These are phyloP conservation scores for Ligdia adustata DNA, from an alignment of 2,888 invertebrate genomes.

Conservation along the genomic window DNA sequence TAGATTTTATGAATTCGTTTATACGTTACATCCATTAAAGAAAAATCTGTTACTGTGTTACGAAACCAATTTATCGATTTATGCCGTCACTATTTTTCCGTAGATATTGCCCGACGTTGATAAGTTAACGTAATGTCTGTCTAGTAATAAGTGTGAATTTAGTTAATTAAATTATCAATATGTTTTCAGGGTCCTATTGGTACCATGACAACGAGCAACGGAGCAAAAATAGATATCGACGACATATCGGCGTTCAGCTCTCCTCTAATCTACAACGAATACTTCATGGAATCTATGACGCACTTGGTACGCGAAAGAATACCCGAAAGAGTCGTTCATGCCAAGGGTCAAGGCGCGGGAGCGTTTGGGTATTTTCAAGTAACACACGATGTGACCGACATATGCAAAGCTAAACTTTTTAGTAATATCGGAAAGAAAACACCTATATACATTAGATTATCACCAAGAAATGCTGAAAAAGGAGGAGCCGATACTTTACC, in stretches of 20 bases:
- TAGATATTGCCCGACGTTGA: too few species aligned
- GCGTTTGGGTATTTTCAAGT: slow-evolving; percentile 94
- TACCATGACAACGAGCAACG: slow-evolving; percentile 81
- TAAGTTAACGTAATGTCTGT: too few species aligned
- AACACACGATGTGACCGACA: slow-evolving; percentile 90
- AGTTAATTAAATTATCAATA: too few species aligned
- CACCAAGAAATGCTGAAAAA: slow-evolving; percentile 91
- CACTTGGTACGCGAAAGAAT: slow-evolving; percentile 96
- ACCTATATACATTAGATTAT: slow-evolving; percentile 89
- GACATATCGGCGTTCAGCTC: slow-evolving; percentile 90
- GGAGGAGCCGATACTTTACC: slow-evolving; percentile 94
- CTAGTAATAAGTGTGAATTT: too few species aligned
- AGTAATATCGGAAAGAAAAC: slow-evolving; percentile 89
- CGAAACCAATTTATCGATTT: too few species aligned
- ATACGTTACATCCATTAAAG: too few species aligned
- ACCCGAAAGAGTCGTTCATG: slow-evolving; percentile 96
- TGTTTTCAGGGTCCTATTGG: slow-evolving; percentile 15
- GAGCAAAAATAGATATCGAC: slow-evolving; percentile 90
- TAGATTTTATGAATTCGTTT: too few species aligned
- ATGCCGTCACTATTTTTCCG: too few species aligned
- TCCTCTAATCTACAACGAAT: slow-evolving; percentile 90
- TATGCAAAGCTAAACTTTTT: slow-evolving; percentile 90
- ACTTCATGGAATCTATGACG: slow-evolving; percentile 88
- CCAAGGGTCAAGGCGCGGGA: slow-evolving; percentile 96
- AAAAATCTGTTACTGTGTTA: too few species aligned